Conservation (phyloP, 2,113 vertebrate genomes). For the Ifrita kowaldi region DNA sequence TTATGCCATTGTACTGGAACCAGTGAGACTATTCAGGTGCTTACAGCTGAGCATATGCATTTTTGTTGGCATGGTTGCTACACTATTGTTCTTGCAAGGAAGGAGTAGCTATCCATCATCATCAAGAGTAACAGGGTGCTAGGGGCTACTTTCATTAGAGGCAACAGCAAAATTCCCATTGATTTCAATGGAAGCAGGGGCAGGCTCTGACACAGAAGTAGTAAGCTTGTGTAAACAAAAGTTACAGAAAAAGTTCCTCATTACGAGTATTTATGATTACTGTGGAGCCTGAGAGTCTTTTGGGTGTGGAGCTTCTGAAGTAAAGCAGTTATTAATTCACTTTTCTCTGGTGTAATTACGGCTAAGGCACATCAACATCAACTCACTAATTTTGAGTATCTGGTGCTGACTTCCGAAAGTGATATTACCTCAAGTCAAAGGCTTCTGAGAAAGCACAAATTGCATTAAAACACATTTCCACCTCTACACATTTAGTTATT, state of each 20-base stretch:
- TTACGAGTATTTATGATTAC: slow-evolving; percentile 9
- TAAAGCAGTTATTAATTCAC: background rate
- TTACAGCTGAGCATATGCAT: background rate
- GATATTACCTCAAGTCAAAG: background rate
- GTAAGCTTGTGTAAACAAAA: slow-evolving; percentile 21
- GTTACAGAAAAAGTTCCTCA: background rate
- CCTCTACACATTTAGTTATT: background rate
- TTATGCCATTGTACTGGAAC: background rate
- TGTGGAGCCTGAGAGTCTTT: slow-evolving; percentile 9
- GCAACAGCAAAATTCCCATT: background rate
- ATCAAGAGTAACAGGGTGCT: background rate
- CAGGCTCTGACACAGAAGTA: background rate
- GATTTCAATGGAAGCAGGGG: background rate
- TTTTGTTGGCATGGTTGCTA: background rate
- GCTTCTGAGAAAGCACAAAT: background rate
- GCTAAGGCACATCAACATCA: background rate
- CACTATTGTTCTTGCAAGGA: background rate
- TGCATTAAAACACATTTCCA: background rate
- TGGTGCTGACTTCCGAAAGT: background rate
- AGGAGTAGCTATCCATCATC: background rate
- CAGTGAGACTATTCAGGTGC: background rate
- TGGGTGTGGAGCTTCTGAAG: background rate
- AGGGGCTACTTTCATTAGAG: background rate
- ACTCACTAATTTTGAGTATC: background rate
- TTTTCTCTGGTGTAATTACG: background rate